Conservation (phyloP, 2,113 vertebrate genomes). For the Bos javanicus region DNA sequence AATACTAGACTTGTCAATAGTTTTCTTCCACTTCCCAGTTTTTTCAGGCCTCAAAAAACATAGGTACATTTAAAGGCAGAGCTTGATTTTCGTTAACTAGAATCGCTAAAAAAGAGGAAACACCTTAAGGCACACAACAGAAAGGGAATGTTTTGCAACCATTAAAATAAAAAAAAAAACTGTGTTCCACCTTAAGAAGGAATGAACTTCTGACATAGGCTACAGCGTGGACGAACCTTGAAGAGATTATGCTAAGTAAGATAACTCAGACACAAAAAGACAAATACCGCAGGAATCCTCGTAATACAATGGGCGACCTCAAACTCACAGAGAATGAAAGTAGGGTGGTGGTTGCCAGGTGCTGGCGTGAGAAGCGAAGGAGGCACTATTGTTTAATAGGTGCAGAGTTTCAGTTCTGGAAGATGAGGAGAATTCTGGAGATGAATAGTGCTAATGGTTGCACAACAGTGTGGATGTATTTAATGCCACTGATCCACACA, state of each 20-base stretch:
- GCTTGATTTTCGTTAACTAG: not conserved
- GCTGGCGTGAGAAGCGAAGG: not conserved
- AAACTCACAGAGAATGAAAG: not conserved
- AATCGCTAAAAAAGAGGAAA: not conserved
- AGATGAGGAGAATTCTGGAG: not conserved
- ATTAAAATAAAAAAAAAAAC: not conserved
- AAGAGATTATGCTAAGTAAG: not conserved
- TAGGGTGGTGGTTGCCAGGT: not conserved
- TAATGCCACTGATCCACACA: not conserved
- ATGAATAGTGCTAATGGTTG: not conserved
- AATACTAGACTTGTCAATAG: not conserved
- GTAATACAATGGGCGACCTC: not conserved
- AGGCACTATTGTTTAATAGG: not conserved
- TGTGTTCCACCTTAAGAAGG: not conserved
- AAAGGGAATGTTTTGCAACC: conserved; percentile 7
- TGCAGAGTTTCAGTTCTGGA: not conserved
- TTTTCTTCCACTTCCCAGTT: not conserved
- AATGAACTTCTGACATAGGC: not conserved
- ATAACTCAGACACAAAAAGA: not conserved
- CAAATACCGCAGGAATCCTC: not conserved
- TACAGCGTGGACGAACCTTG: not conserved
- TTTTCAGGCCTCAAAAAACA: not conserved
- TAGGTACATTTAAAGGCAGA: not conserved
- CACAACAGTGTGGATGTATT: not conserved
- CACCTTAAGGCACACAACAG: not conserved